Evolutionary conservation across 2,113 vertebrate genomes (phyloP).

Genomic region (Orientallactaga bullata): DNA sequence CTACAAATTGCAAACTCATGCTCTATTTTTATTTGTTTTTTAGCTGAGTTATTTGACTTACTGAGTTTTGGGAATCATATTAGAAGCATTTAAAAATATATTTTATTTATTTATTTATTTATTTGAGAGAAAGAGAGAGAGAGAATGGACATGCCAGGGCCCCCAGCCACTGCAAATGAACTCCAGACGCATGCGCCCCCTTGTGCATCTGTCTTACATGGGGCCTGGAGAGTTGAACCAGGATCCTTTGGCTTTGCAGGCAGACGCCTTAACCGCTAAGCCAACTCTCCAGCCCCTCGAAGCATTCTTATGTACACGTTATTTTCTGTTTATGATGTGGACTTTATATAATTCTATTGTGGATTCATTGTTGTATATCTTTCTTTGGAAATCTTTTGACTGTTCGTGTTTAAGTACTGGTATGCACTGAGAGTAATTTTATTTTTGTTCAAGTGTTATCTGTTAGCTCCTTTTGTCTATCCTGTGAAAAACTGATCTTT

Average conservation of each 20-base stretch:
- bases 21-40: constrained; percentile 47
- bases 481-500: constrained; percentile 28
- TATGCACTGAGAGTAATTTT: not conserved
- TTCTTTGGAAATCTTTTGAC: constrained; percentile 15
- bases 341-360: not conserved
- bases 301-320: not conserved
- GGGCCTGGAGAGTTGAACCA: no score
- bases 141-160: no score
- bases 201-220: no score
- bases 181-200: no score
- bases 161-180: no score
- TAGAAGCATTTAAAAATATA: no score
- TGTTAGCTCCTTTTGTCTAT: not conserved
- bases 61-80: not conserved
- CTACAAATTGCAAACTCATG: constrained; percentile 47
- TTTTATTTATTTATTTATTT: no score
- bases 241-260: no score
- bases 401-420: constrained; percentile 43
- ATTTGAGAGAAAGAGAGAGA: no score
- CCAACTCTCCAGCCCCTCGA: no score
- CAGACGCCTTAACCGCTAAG: no score
- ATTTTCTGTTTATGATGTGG: no score
- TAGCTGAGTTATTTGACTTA: constrained; percentile 34
- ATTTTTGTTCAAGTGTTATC: constrained; percentile 16
- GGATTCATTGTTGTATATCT: constrained; percentile 39